These are phyloP conservation scores for Tenthredo amoena DNA, from an alignment of 2,888 invertebrate genomes.

Conservation along the genomic window DNA sequence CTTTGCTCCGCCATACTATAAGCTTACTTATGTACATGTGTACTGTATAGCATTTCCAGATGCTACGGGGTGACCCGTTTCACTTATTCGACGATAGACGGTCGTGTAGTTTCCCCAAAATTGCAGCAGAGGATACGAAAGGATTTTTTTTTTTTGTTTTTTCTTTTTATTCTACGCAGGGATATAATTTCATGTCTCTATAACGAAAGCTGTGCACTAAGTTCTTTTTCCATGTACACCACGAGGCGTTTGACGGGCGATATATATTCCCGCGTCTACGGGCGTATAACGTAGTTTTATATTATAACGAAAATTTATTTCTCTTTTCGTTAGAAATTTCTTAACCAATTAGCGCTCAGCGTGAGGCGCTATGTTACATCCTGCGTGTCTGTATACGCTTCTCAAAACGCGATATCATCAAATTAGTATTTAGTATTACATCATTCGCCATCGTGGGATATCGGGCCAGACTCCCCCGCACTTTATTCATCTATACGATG, in stretches of 20 bases:
- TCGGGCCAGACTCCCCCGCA: not conserved
- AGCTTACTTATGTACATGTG: conserved; percentile 17
- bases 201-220: not conserved
- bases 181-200: not conserved
- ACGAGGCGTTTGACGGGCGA: not conserved
- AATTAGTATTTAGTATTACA: conserved; percentile 20
- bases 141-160: not conserved
- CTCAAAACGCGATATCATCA: conserved; percentile 16
- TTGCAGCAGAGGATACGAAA: not conserved
- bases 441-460: not conserved
- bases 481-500: not conserved
- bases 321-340: conserved; percentile 1
- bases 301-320: conserved; percentile 27
- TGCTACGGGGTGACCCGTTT: conserved; percentile 22
- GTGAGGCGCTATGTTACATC: conserved; percentile 24
- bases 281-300: not conserved
- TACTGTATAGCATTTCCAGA: not conserved
- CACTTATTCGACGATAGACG: not conserved
- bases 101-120: not conserved
- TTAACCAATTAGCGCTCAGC: conserved; percentile 41
- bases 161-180: not conserved
- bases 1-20: conserved; percentile 42
- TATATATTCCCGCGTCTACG: not conserved
- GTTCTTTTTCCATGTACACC: not conserved
- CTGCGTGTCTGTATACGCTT: not conserved